Base-by-base conservation (phyloP, 2,113 vertebrate genomes). In the Prolemur simus region DNA sequence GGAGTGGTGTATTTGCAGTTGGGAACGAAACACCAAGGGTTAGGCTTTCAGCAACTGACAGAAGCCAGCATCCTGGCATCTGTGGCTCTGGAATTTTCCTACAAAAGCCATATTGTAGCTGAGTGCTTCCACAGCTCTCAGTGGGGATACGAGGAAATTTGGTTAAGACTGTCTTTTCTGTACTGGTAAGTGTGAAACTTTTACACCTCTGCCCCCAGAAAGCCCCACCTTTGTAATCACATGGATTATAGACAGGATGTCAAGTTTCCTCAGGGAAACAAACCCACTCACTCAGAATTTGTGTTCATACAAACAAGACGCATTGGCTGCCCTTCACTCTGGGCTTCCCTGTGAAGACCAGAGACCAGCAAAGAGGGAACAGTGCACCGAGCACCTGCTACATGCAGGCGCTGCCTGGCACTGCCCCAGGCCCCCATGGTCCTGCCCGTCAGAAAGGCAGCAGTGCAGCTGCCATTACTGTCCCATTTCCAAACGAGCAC, bases 41-140 rank as follows among this genome's bases (percentile, higher is more conserved):
- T 39, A 73, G 45, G 47, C 68, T 85, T 58, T 77, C 29, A 58
- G 82, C n/a, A 64, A 58, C 92, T 68, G 92, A 83, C n/a, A 83
- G 64, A 93, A 81, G 87, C 81, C 89, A 92, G 74, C 89, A 56
- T 87, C 63, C 73, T 54, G 47, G 58, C 49, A n/a, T 68, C 91
- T 45, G 13, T 54, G 52, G 63, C 39, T 97, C 68, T 83, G 92
- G 74, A 87, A 88, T 87, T 92, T 69, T 84, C 93, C 71, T 81
- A 10, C 8, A 32, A 68, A 85, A 94, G 60, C 27, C 54, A 54
- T 47, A 20, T 77, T 52, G 68, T 56, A 56, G 37, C 90, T 18
- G 25, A 71, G 58, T n/a, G 20, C 80, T 34, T 2, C 8, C 42
- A 63, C 27, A 63, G 60, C 25, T 29, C 60, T 63, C 60, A 63